Conservation (phyloP, 1,140 invertebrate genomes). For the Coptotermes formosanus region DNA sequence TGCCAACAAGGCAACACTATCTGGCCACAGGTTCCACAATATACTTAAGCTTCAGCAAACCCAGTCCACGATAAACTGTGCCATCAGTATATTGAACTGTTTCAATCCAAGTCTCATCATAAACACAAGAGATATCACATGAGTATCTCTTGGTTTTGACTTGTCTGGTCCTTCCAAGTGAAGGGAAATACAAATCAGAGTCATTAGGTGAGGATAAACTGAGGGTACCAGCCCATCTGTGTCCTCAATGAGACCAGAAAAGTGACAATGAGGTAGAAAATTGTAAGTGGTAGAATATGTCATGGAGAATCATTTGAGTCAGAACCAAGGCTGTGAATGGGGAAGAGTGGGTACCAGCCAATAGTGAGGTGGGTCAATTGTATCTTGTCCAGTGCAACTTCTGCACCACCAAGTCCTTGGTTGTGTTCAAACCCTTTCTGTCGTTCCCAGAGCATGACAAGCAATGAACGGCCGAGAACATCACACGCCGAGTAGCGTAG, state of each 20-base stretch:
- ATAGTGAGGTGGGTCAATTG: conserved; percentile 73
- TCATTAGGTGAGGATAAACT: background rate
- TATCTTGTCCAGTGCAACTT: conserved; percentile 76
- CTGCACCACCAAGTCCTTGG: conserved; percentile 79
- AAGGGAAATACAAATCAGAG: background rate
- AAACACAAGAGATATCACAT: background rate
- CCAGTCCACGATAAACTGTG: background rate
- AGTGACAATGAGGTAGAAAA: background rate
- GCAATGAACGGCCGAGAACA: conserved; percentile 76
- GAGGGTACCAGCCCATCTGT: background rate
- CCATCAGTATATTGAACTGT: background rate
- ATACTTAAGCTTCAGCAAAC: background rate
- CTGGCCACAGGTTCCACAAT: background rate
- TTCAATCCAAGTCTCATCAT: background rate
- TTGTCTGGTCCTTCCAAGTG: background rate
- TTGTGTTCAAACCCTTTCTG: conserved; percentile 86
- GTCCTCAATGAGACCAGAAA: background rate
- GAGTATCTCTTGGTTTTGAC: background rate
- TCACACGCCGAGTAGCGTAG: conserved; percentile 84
- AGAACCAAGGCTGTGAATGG: conserved; percentile 68
- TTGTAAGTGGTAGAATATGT: conserved; percentile 41
- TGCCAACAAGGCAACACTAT: no score
- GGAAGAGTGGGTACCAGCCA: conserved; percentile 88
- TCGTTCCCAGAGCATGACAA: conserved; percentile 88
- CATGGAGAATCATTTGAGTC: conserved; percentile 71